phyloP scores from a whole-genome alignment of 2,113 vertebrate genomes.

The Alouatta palliata region DNA sequence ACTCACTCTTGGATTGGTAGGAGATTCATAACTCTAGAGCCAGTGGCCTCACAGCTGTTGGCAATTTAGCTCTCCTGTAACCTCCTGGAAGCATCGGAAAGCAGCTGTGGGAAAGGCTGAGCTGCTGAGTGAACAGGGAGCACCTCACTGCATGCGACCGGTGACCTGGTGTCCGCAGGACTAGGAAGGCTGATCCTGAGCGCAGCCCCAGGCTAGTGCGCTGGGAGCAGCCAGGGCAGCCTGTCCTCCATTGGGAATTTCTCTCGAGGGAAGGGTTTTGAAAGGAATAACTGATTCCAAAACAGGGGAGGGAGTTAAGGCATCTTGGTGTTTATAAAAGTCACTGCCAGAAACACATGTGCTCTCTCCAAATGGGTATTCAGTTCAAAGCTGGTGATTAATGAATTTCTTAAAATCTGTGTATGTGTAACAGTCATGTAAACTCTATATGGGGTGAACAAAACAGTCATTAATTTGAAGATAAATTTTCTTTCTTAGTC shows the following conservation, averaged over 20 bases:
- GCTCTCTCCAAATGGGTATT: constrained; percentile 47
- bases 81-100: background rate
- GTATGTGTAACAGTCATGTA: constrained; percentile 54
- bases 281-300: background rate
- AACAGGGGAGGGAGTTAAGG: background rate
- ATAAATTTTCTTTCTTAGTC: constrained; percentile 73
- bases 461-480: constrained; percentile 74
- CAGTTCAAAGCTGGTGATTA: constrained; percentile 75
- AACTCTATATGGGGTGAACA: constrained; percentile 64
- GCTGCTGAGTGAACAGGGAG: background rate
- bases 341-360: constrained; percentile 62
- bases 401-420: constrained; percentile 69
- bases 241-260: background rate
- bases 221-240: background rate
- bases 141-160: rapidly evolving
- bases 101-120: background rate
- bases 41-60: background rate
- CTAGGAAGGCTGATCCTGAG: background rate
- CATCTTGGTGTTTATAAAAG: constrained; percentile 65
- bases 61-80: background rate
- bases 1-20: background rate
- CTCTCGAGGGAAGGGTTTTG: background rate
- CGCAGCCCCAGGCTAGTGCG: background rate
- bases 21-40: background rate
- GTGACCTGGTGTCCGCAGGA: background rate